Evolutionary conservation across 2,888 invertebrate species (phyloP), one percentile per base, ranked within the genome.

Genomic region (Allygus modestus): DNA sequence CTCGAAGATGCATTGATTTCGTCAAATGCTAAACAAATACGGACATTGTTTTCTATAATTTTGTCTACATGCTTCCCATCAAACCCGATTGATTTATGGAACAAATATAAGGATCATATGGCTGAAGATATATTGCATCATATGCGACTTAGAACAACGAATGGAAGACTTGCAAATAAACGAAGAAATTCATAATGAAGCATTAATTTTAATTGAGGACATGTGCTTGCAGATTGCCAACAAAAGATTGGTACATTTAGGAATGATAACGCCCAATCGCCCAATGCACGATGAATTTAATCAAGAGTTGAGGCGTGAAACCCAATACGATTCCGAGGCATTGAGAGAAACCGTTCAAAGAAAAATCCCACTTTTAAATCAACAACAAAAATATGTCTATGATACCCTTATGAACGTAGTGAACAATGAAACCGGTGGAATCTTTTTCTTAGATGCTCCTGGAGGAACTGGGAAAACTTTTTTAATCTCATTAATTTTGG

Each of bases 401-500:
- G 87, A 89, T 81, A 87, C 86, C 43, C 73, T 88, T 20, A 89
- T 89, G 86, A 17, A 88, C 86, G 86, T 83, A 73, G 85, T 87
- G n/a, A 82, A 85, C 46, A 84, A 87, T 85, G 82, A 85, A 86
- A 85, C 26, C 87, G 89, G 88, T 4, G 85, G 86, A 51, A 9
- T 28, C 41, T 88, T 15, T 88, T 88, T 88, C 84, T 71, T 88
- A 37, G 88, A 89, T 87, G 88, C 88, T n/a, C 87, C 87, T 20
- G 89, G 88, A 46, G 88, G 90, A n/a, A 90, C 90, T 65, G 91
- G 90, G 9, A 91, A 91, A 89, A 90, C 89, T 23, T 91, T 89
- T 65, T 31, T 91, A 0, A 89, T 91, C 65, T 88, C 88, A 41
- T 84, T 90, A 41, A 83, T 91, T 43, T 85, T 90, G 12, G 89